Conservation (phyloP, 2,888 invertebrate genomes). For the Agrochola circellaris region DNA sequence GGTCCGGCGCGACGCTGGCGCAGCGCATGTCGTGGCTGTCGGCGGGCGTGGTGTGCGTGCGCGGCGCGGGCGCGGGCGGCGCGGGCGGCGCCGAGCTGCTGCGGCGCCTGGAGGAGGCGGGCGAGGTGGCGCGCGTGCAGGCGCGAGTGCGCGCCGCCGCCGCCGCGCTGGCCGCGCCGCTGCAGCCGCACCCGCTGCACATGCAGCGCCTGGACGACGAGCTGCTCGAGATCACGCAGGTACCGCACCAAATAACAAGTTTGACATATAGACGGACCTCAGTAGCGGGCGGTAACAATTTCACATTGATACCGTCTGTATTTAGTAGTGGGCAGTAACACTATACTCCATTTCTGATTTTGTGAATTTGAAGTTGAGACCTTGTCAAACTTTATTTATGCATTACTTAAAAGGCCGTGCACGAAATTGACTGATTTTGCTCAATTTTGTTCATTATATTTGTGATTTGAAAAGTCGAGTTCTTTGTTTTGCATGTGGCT, state of each 20-base stretch:
- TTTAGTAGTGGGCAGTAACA: too few species aligned
- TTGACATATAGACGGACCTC: too few species aligned
- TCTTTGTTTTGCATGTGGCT: too few species aligned
- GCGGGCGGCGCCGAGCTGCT: conserved; percentile 92
- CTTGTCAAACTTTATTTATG: too few species aligned
- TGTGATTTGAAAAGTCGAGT: too few species aligned
- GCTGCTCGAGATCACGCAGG: conserved; percentile 96
- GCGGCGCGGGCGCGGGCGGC: conserved; percentile 94
- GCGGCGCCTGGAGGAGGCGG: conserved; percentile 97
- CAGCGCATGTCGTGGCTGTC: conserved; percentile 97
- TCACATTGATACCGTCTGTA: not conserved
- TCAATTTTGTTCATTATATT: too few species aligned
- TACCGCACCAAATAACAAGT: conserved; percentile 68
- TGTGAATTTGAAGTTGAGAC: too few species aligned
- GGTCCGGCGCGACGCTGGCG: conserved; percentile 93
- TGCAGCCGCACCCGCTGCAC: conserved; percentile 92
- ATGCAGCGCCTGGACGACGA: conserved; percentile 94
- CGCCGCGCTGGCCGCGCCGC: conserved; percentile 85
- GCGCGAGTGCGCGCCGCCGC: conserved; percentile 91
- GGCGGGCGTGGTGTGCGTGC: conserved; percentile 98
- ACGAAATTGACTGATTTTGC: too few species aligned
- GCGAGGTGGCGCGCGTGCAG: conserved; percentile 97
- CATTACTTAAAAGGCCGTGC: too few species aligned
- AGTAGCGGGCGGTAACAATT: not conserved
- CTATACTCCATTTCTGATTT: too few species aligned